A percentile compares a stretch with the other conserved stretches of the same genome.
phyloP scores from a whole-genome alignment of 2,113 vertebrate species.

The Scolopax mira region DNA sequence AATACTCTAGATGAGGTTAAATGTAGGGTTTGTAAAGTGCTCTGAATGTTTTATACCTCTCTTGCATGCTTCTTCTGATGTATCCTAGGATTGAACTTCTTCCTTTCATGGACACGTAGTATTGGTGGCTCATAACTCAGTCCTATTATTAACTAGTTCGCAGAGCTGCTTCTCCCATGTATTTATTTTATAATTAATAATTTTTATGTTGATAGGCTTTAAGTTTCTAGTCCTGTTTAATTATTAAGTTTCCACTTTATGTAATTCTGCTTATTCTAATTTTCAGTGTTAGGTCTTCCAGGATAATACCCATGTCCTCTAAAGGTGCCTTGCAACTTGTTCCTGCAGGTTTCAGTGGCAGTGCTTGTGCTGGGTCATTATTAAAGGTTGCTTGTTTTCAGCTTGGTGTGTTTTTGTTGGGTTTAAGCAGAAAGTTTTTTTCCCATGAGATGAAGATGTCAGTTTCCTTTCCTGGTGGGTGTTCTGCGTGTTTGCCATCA shows the following conservation, averaged over 20 bases:
- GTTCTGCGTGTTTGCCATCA: not conserved
- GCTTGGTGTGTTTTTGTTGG: not conserved
- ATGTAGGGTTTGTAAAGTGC: not conserved
- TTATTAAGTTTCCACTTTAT: not conserved
- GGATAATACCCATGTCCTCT: not conserved
- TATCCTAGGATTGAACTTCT: not conserved
- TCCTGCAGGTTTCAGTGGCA: not conserved
- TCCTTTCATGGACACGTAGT: not conserved
- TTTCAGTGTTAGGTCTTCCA: not conserved
- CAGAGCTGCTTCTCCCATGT: not conserved
- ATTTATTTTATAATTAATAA: not conserved
- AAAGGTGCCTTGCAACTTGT: not conserved
- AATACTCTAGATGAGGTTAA: not conserved
- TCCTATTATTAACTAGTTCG: not conserved
- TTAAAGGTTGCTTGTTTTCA: not conserved
- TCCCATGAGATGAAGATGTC: not conserved
- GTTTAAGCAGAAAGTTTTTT: not conserved
- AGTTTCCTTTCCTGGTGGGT: not conserved
- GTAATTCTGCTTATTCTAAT: not conserved
- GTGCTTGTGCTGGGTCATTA: not conserved
- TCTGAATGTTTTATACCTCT: not conserved
- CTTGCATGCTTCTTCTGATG: not conserved
- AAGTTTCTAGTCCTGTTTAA: not conserved
- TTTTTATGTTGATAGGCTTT: not conserved
- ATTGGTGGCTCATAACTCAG: not conserved